phyloP scores from a whole-genome alignment of 2,797 vertebrate genomes.

The Oreochromis grahami region DNA sequence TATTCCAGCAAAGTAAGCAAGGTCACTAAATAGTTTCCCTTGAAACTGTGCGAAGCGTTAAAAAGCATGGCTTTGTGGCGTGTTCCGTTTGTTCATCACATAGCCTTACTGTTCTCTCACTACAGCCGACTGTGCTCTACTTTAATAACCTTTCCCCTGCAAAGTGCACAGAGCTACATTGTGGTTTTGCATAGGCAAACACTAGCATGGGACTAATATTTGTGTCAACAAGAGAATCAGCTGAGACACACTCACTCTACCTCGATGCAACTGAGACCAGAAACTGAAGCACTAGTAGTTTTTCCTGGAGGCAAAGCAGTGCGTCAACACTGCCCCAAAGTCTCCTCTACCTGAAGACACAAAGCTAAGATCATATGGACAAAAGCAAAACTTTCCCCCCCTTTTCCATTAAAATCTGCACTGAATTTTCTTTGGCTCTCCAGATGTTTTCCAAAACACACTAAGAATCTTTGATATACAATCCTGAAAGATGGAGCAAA shows the following conservation, averaged over 20 bases:
- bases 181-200: not conserved
- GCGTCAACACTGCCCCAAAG: not conserved
- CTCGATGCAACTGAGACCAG: not conserved
- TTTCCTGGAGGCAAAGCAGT: not conserved
- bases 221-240: conserved; percentile 1
- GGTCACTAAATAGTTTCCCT: not conserved
- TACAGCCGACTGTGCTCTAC: not conserved
- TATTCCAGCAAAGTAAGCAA: not conserved
- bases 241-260: conserved; percentile 1
- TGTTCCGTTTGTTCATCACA: not conserved
- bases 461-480: not conserved
- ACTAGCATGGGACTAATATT: not conserved
- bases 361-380: not conserved
- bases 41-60: too few relatives aligned
- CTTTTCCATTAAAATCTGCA: not conserved
- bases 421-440: not conserved
- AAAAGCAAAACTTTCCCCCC: not conserved
- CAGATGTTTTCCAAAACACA: not conserved
- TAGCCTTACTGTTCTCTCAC: not conserved
- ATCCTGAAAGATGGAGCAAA: not conserved
- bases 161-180: not conserved
- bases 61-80: not conserved
- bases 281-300: not conserved
- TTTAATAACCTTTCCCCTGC: not conserved
- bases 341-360: not conserved